Evolutionary conservation across 2,113 vertebrate genomes (phyloP).

Genomic region (Crocuta crocuta): DNA sequence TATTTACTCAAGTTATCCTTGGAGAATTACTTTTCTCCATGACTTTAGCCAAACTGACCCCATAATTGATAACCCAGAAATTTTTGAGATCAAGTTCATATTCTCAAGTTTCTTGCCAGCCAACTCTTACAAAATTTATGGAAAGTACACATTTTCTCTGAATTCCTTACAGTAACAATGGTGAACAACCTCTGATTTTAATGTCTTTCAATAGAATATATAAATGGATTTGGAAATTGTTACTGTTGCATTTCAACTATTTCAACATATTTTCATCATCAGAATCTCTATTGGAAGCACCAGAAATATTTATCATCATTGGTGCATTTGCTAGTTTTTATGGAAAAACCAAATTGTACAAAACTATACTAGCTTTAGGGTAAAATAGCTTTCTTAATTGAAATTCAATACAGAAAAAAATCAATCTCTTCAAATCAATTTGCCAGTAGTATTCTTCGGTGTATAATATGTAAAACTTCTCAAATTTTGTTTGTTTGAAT

Average conservation of each 20-base stretch:
- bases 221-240: background rate
- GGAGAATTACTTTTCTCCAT: background rate
- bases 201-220: background rate
- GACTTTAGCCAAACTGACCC: background rate
- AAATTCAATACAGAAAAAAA: background rate
- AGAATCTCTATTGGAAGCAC: background rate
- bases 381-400: background rate
- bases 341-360: background rate
- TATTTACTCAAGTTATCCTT: background rate
- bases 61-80: background rate
- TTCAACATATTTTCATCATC: background rate
- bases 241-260: background rate
- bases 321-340: background rate
- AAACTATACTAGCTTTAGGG: background rate
- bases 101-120: background rate
- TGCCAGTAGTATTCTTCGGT: background rate
- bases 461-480: background rate
- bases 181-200: background rate
- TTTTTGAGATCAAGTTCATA: slow-evolving; percentile 20
- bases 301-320: slow-evolving; percentile 14
- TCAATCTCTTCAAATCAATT: background rate
- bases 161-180: background rate
- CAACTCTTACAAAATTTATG: background rate
- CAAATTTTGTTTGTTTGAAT: background rate
- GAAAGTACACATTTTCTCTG: background rate